phyloP scores from a whole-genome alignment of 2,113 vertebrate genomes.

The Delphinapterus leucas region DNA sequence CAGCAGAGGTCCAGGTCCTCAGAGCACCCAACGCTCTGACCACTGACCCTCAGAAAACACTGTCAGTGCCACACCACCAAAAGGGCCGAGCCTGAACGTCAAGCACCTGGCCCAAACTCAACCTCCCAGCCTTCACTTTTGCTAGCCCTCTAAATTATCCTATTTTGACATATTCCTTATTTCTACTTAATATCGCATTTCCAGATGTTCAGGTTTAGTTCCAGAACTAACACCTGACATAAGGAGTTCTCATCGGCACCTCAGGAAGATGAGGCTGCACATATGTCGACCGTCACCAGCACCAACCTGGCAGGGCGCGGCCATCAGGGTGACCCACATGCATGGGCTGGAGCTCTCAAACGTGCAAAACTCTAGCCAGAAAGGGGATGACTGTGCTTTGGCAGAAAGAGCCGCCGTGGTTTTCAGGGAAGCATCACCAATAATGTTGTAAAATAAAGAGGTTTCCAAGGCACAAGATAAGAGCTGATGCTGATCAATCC shows the following conservation, averaged over 20 bases:
- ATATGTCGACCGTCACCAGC: neutral
- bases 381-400: neutral
- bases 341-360: neutral
- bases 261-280: neutral
- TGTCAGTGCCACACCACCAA: neutral
- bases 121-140: neutral
- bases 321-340: neutral
- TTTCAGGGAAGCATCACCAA: neutral
- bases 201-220: neutral
- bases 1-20: neutral
- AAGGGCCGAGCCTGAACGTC: neutral
- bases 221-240: neutral
- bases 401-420: neutral
- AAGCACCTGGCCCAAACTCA: neutral
- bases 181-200: neutral
- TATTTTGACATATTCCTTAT: neutral
- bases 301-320: neutral
- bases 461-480: neutral
- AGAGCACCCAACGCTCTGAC: neutral
- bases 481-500: neutral
- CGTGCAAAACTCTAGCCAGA: neutral
- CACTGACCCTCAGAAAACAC: neutral
- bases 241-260: neutral
- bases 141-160: neutral
- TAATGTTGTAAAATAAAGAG: neutral